A percentile compares a stretch with the other conserved stretches of the same genome.
Evolutionary conservation across 1,140 invertebrate species (phyloP).

Genomic region (Lordiphosa mommai): DNA sequence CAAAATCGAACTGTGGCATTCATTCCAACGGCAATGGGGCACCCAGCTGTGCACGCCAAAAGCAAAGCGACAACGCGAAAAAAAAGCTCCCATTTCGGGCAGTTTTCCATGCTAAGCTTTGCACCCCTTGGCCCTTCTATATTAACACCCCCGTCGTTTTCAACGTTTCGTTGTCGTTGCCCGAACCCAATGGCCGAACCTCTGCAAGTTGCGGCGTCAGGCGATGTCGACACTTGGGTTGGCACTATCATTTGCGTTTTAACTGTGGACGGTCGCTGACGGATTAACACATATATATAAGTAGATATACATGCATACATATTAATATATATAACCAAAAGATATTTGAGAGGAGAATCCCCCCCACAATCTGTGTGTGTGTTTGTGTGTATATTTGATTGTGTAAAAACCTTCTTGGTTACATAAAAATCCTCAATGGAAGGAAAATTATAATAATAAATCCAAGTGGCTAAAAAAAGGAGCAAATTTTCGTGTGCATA

Average conservation of each 20-base stretch:
- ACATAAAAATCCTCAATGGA: conserved; percentile 55
- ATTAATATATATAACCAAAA: conserved; percentile 18
- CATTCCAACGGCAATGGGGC: conserved; percentile 6
- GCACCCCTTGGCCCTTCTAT: background rate
- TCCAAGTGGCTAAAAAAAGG: background rate
- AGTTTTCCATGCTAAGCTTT: conserved; percentile 8
- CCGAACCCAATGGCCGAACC: conserved; percentile 16
- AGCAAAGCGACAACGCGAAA: conserved; percentile 2
- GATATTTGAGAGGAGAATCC: background rate
- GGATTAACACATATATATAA: conserved; percentile 65
- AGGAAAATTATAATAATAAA: conserved; percentile 8
- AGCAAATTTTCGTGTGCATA: background rate
- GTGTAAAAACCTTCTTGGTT: conserved; percentile 32
- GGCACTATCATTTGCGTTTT: conserved; percentile 79
- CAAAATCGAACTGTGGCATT: background rate
- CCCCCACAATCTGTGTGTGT: background rate
- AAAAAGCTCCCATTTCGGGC: background rate
- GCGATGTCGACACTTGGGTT: conserved; percentile 24
- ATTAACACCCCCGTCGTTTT: background rate
- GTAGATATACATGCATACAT: conserved; percentile 38
- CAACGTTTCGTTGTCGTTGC: too few species aligned
- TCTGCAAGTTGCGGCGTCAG: conserved; percentile 31
- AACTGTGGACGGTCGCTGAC: conserved; percentile 79
- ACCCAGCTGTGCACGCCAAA: background rate
- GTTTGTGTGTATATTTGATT: background rate